Base-by-base conservation (phyloP, 2,113 vertebrate species). In the Otus sunia region DNA sequence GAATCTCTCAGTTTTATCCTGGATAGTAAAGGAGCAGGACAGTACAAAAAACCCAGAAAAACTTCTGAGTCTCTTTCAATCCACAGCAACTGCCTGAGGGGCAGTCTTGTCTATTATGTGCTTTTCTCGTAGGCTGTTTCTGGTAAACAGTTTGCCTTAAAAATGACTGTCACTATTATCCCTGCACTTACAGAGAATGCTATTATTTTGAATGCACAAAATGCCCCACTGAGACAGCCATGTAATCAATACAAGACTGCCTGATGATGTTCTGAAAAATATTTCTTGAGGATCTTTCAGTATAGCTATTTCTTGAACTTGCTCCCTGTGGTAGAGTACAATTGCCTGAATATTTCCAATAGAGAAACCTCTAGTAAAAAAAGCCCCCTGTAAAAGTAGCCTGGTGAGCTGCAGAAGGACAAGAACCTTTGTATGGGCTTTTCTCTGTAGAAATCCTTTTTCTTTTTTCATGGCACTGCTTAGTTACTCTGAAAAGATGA, bases 161-260 rank as follows among this genome's bases (percentile, higher is more conserved):
- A 94, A 94, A 68, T 29, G 16, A 41, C 89, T 91, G 56, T 64
- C 77, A 75, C 86, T 81, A 47, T 81, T 92, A 89, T 89, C 27
- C 64, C 43, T 56, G 52, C n/a, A 39, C 68, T 92, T 89, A 89
- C 22, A 77, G 63, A 43, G 86, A 91, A 66, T 41, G 12, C 18
- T 92, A 56, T 82, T 92, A 89, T 92, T 96, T 63, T 89, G 41
- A 92, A 89, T 66, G 29, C 39, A 78, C 32, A 68, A 94, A 94
- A 67, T 56, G 30, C 18, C 27, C 73, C 32, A 14, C 76, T 75
- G 80, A 95, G 83, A 68, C 60, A 75, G 39, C 32, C 82, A 63
- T 47, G 37, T 59, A 89, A 92, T 71, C 18, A 8, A 78, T 78
- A 63, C 37, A 91, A 89, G 72, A 63, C 52, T 92, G 83, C 52